phyloP scores from a whole-genome alignment of 2,797 vertebrate genomes.

The Aeoliscus strigatus region DNA sequence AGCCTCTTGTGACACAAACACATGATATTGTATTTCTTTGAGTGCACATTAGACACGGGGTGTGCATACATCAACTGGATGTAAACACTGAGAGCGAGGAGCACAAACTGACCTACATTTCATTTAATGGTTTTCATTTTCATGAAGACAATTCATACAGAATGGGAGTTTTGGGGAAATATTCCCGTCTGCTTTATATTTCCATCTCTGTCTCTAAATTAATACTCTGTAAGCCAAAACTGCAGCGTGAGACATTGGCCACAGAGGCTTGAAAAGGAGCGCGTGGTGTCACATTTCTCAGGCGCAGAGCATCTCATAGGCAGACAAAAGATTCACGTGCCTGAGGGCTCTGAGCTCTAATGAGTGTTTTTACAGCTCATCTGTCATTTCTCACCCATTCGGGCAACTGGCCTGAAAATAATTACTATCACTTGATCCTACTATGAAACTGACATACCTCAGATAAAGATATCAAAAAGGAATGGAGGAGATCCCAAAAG shows the following conservation, averaged over 20 bases:
- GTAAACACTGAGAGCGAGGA: constrained; percentile 12
- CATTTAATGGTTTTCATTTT: background rate
- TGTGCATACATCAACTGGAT: constrained; percentile 12
- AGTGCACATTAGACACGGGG: constrained; percentile 34
- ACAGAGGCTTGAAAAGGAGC: constrained; percentile 55
- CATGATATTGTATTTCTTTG: constrained; percentile 41
- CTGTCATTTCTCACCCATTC: constrained; percentile 30
- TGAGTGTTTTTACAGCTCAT: constrained; percentile 56
- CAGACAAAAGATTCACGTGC: constrained; percentile 56
- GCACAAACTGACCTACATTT: constrained; percentile 10
- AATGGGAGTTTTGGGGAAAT: constrained; percentile 19
- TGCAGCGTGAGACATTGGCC: constrained; percentile 54
- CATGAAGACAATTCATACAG: background rate
- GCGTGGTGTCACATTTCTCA: constrained; percentile 59
- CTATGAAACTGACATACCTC: too few relatives aligned
- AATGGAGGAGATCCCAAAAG: too few relatives aligned
- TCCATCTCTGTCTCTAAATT: constrained; percentile 34
- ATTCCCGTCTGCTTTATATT: constrained; percentile 24
- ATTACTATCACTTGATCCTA: constrained; percentile 5
- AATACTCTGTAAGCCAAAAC: constrained; percentile 44
- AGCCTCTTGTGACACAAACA: constrained; percentile 52
- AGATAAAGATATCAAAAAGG: too few relatives aligned
- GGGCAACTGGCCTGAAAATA: constrained; percentile 6
- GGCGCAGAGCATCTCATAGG: constrained; percentile 49
- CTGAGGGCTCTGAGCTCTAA: constrained; percentile 46